A percentile compares a stretch with the other conserved stretches of the same genome.
Evolutionary conservation across 2,888 invertebrate species (phyloP).

Genomic region (Orthonychiurus folsomi): DNA sequence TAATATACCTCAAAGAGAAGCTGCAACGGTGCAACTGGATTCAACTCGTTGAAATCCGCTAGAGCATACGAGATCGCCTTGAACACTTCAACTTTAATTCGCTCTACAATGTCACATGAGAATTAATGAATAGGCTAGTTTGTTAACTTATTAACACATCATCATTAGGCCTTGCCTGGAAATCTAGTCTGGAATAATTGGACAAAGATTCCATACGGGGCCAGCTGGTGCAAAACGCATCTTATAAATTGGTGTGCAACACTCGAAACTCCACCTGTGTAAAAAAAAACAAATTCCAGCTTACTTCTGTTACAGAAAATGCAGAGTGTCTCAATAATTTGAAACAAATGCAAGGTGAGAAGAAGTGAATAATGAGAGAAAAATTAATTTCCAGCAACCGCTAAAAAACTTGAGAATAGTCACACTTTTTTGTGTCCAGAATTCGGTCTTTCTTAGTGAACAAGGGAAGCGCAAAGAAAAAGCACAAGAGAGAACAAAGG

Average conservation of each 20-base stretch:
- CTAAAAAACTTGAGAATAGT: too few species aligned
- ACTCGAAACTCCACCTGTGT: conserved; percentile 85
- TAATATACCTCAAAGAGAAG: conserved; percentile 66
- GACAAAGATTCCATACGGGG: conserved; percentile 91
- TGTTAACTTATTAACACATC: background rate
- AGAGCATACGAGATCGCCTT: conserved; percentile 87
- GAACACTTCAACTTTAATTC: conserved; percentile 73
- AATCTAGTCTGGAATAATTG: conserved; percentile 89
- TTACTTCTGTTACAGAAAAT: too few species aligned
- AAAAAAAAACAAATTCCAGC: too few species aligned
- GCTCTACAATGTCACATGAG: conserved; percentile 51
- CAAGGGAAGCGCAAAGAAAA: too few species aligned
- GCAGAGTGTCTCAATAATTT: too few species aligned
- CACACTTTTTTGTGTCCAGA: too few species aligned
- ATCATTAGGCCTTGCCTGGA: conserved; percentile 68
- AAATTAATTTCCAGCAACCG: too few species aligned
- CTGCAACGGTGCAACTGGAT: conserved; percentile 87
- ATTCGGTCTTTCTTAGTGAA: too few species aligned
- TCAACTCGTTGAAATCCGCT: conserved; percentile 90
- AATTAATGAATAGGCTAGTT: background rate
- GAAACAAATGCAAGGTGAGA: too few species aligned
- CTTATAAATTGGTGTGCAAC: conserved; percentile 95
- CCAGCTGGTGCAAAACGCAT: conserved; percentile 90
- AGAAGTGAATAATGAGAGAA: too few species aligned
- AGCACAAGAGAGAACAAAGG: too few species aligned